These are phyloP conservation scores for Scaptomyza reducta DNA, from an alignment of 2,888 invertebrate species.

Conservation along the genomic window DNA sequence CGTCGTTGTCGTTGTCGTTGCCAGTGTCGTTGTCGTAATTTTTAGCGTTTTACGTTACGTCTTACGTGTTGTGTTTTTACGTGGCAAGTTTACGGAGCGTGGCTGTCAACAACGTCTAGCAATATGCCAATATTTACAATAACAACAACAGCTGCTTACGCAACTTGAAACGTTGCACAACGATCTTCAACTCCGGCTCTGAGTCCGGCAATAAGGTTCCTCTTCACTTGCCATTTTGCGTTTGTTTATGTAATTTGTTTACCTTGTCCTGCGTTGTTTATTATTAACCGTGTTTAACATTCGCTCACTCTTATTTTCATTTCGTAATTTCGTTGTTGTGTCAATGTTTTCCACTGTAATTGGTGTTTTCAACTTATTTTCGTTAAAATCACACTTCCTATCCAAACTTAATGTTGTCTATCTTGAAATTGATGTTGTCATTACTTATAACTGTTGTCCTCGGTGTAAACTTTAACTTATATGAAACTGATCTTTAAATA, in stretches of 20 bases:
- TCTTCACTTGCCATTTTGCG: constrained; percentile 36
- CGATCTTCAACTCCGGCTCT: not conserved
- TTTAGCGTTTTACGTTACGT: constrained; percentile 53
- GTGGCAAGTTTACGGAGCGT: constrained; percentile 19
- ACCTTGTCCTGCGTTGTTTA: constrained; percentile 46
- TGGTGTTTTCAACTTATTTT: constrained; percentile 61
- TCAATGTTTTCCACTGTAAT: constrained; percentile 67
- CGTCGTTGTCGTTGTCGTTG: constrained; percentile 21
- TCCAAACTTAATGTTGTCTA: constrained; percentile 29
- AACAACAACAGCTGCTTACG: constrained; percentile 47
- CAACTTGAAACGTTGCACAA: constrained; percentile 5
- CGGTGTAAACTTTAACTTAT: constrained; percentile 23
- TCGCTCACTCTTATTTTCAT: constrained; percentile 15
- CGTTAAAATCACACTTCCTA: constrained; percentile 21
- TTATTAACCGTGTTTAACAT: constrained; percentile 36
- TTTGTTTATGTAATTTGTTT: constrained; percentile 78
- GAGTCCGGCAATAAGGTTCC: constrained; percentile 59
- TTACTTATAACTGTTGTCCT: constrained; percentile 40
- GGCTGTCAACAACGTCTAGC: constrained; percentile 31
- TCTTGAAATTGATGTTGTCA: constrained; percentile 44
- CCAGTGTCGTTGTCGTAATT: constrained; percentile 30
- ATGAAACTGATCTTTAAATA: constrained; percentile 4
- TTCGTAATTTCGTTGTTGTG: constrained; percentile 15
- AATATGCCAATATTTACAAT: constrained; percentile 71
- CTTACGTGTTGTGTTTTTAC: constrained; percentile 54